Base-by-base conservation (phyloP, 37 sponge, comb jelly and placozoan genomes). In the Trichoplax adhaerens region DNA sequence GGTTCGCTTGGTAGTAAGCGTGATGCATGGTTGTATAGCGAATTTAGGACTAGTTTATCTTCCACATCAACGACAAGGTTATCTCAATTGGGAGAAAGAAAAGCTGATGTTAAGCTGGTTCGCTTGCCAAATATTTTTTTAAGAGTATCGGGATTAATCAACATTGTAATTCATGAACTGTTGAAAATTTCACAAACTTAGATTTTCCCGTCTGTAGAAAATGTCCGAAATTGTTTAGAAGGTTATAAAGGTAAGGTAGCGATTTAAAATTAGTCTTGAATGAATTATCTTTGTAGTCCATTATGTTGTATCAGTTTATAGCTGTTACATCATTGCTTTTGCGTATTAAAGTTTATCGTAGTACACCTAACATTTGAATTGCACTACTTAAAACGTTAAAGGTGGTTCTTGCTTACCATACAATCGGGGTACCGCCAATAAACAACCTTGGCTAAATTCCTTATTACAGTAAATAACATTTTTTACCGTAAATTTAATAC, bases 361-460 rank as follows among this genome's bases (percentile, higher is more conserved):
- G 29, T 29, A 29, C 29, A 29, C 29, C 29, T 29, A 29, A 29
- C 29, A 29, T 29, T 29, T 29, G 29, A 29, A 29, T 29, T 29
- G 29, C 29, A 29, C 4, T 48, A 2, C 54, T 70, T 52, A 3
- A 1, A 51, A 8, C 4, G 3, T 69, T 75, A 12, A 60, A 81
- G 91, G 87, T 71, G 95, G 95, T 54, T 83, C 85, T 1, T 84
- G 86, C 0, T 77, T 94, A n/a, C 95, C 95, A 52, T 90, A 94
- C 64, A 58, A 72, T 52, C 53, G 60, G 6, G 56, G 79, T 61
- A 87, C 79, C 47, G 82, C 88, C 50, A 62, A 67, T 47, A 86
- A 90, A 66, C 95, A 94, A 69, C 74, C 74, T 8, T 94, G 86
- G 63, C 79, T 91, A 53, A 83, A 58, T 0, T 52, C 53, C 54